Percentiles rank a stretch among this genome's conserved stretches.
phyloP scores from a whole-genome alignment of 2,888 invertebrate species.

The Ophion ventricosus region DNA sequence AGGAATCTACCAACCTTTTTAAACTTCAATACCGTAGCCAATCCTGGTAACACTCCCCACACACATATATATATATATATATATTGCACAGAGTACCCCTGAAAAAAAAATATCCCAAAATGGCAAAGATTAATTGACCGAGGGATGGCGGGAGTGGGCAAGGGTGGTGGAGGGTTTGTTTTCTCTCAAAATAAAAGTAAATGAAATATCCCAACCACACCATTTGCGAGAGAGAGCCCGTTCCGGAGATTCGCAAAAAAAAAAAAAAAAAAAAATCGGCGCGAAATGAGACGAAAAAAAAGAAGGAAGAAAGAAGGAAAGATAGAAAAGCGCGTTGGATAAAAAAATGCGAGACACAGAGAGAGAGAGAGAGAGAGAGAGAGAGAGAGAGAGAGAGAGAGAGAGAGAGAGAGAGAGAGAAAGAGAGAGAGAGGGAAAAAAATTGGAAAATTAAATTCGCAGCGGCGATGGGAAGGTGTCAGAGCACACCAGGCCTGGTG shows the following conservation, averaged over 20 bases:
- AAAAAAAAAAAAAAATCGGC: background rate
- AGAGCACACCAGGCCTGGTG: conserved; percentile 97
- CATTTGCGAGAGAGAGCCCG: background rate
- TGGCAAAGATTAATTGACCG: background rate
- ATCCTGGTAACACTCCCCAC: too few relatives aligned
- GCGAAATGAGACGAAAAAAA: too few relatives aligned
- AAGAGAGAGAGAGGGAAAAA: conserved; percentile 16
- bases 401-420: background rate
- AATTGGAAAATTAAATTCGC: conserved; percentile 76
- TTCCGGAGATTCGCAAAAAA: background rate
- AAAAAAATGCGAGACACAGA: background rate
- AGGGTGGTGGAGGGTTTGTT: background rate
- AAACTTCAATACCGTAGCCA: too few relatives aligned
- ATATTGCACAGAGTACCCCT: background rate
- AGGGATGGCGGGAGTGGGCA: background rate
- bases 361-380: conserved; percentile 10
- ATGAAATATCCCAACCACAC: background rate
- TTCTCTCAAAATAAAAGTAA: background rate
- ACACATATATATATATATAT: too few relatives aligned
- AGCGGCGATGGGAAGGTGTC: conserved; percentile 98
- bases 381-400: conserved; percentile 4
- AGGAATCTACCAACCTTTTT: too few relatives aligned
- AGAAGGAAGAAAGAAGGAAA: too few relatives aligned
- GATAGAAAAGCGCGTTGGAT: background rate
- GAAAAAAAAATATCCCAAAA: background rate